Conservation (phyloP, 2,888 invertebrate genomes). For the Xanthia togata region DNA sequence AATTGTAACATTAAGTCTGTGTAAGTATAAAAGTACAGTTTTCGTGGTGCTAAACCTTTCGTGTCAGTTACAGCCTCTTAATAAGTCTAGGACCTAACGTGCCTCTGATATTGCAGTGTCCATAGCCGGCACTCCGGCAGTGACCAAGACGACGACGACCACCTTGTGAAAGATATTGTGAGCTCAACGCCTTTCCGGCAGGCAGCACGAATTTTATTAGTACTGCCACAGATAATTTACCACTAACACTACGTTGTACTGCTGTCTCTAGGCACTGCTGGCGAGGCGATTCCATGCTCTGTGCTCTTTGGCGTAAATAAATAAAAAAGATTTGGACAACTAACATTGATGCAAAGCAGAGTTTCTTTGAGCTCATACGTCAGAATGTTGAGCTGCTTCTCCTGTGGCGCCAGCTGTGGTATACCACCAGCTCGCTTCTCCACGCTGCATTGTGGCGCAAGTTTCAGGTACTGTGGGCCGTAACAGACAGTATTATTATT, state of each 20-base stretch:
- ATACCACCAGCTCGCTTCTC: slow-evolving; percentile 93
- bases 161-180: too few relatives aligned
- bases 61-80: too few relatives aligned
- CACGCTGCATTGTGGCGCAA: slow-evolving; percentile 90
- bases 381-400: slow-evolving; percentile 91
- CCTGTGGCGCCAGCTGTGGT: slow-evolving; percentile 92
- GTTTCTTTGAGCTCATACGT: slow-evolving; percentile 92
- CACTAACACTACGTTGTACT: too few relatives aligned
- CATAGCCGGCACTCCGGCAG: neutral
- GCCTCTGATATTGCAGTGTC: neutral
- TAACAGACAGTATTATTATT: neutral
- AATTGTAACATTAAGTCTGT: too few relatives aligned
- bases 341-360: slow-evolving; percentile 90
- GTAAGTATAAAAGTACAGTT: too few relatives aligned
- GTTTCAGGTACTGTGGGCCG: slow-evolving; percentile 81
- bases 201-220: neutral
- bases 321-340: neutral
- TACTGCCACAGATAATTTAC: neutral
- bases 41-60: too few relatives aligned
- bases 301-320: neutral
- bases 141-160: too few relatives aligned
- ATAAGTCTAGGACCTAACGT: neutral
- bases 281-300: neutral
- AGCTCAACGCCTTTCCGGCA: neutral
- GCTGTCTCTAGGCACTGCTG: neutral